These are phyloP conservation scores for Perca flavescens DNA, from an alignment of 2,113 vertebrate genomes.

Conservation along the genomic window DNA sequence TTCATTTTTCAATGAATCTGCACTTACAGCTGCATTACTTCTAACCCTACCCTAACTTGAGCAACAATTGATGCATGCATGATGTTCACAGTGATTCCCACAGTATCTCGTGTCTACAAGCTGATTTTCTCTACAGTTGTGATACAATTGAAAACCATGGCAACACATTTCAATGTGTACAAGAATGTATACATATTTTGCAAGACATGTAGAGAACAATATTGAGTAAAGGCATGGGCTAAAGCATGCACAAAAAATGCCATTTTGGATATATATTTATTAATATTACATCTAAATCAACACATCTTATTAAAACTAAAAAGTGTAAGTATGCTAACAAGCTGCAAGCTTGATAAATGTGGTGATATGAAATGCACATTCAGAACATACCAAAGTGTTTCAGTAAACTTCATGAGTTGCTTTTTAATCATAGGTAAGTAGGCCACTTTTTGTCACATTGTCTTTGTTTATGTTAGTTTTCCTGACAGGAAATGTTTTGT, in stretches of 20 bases:
- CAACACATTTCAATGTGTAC: background rate
- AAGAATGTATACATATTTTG: background rate
- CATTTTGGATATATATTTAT: background rate
- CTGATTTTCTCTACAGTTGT: background rate
- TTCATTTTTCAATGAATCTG: background rate
- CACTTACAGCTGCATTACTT: background rate
- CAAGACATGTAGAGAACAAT: background rate
- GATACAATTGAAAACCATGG: background rate
- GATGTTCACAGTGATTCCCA: background rate
- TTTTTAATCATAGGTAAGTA: background rate
- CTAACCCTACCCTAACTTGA: background rate
- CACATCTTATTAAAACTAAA: background rate
- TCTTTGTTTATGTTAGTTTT: background rate
- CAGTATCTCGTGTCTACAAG: no score
- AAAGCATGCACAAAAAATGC: background rate
- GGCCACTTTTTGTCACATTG: background rate
- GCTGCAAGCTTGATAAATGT: background rate
- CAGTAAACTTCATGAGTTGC: background rate
- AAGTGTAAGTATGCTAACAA: background rate
- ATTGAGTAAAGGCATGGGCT: background rate
- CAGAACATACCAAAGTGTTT: background rate
- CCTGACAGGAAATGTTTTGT: conserved; percentile 47
- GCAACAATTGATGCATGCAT: background rate
- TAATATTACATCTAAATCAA: background rate
- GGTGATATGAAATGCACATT: background rate